Evolutionary conservation across 2,113 vertebrate species (phyloP), one percentile per base, ranked within the genome.

Genomic region (Lonchura striata): DNA sequence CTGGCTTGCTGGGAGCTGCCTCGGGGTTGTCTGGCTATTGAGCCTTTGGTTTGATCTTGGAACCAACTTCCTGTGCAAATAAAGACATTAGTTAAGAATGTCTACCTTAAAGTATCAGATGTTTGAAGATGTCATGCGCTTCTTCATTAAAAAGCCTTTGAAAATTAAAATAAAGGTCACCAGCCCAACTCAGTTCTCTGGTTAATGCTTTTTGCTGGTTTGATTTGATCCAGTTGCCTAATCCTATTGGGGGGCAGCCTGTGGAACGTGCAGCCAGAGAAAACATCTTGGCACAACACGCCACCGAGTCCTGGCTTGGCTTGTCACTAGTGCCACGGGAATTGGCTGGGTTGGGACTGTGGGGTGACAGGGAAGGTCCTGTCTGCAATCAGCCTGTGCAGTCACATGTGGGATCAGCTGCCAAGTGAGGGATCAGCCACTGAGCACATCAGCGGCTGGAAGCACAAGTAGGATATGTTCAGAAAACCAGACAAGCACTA

Each of bases 81-180:
- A 44, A 71, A 59, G 56, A 68, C 24, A 31, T 70, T 64, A 84
- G 33, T 68, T 84, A 81, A 69, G 64, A 64, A 47, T 31, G 19
- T 81, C 59, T 94, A 16, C 13, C 35, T 78, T 39, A 10, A 65
- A 70, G 27, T 59, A 41, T 59, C 63, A 86, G 76, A 39, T 78
- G 22, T 35, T 92, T 88, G 56, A 82, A 70, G 88, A 44, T 57
- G 63, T 86, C 82, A 88, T 63, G 90, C 81, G 92, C 31, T 76
- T 71, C 70, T 86, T 68, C n/a, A 75, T 50, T 70, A 77, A 76
- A 44, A 22, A 66, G 37, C 44, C 88, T 92, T 78, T 78, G 42
- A 77, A 92, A 96, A 86, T 42, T 9, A 65, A 83, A 86, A 23
- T 30, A 37, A 70, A 86, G 33, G 15, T 64, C 52, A 39, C 9